phyloP scores from a whole-genome alignment of 2,797 vertebrate species.

The Sebastes vulpes region DNA sequence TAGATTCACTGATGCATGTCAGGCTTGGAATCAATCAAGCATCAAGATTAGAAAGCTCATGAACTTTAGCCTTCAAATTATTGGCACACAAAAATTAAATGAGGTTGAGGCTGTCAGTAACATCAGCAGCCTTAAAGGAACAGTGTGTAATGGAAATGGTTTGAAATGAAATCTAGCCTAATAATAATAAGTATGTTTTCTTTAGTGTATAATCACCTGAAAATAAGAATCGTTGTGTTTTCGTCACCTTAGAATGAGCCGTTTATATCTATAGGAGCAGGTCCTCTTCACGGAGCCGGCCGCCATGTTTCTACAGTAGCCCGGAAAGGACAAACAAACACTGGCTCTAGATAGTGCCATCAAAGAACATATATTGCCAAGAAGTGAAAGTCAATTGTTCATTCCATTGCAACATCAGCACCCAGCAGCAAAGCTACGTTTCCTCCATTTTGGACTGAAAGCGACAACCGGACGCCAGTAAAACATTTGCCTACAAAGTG shows the following conservation, averaged over 20 bases:
- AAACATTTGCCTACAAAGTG: too few species aligned
- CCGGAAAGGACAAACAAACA: not conserved
- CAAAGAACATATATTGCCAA: too few species aligned
- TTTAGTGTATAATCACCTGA: not conserved
- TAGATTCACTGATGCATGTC: not conserved
- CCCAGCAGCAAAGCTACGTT: too few species aligned
- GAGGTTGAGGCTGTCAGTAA: not conserved
- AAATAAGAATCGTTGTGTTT: not conserved
- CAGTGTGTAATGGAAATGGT: not conserved
- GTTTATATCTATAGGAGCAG: too few species aligned
- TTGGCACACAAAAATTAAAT: not conserved
- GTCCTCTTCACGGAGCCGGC: not conserved
- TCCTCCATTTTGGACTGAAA: too few species aligned
- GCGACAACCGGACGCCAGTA: too few species aligned
- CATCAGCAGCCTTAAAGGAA: not conserved
- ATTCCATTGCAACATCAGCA: too few species aligned
- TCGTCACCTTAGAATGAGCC: too few species aligned
- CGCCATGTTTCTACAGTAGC: not conserved
- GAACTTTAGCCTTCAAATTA: constrained; percentile 29
- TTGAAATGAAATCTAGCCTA: accelerated
- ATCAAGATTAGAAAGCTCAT: constrained; percentile 1
- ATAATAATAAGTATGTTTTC: too few species aligned
- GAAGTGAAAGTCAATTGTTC: too few species aligned
- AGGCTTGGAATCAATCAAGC: constrained; percentile 4
- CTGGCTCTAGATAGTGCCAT: too few species aligned